Percentiles rank a stretch among this genome's conserved stretches.
Conservation (phyloP, 2,113 vertebrate genomes). For the Dissostichus mawsoni region DNA sequence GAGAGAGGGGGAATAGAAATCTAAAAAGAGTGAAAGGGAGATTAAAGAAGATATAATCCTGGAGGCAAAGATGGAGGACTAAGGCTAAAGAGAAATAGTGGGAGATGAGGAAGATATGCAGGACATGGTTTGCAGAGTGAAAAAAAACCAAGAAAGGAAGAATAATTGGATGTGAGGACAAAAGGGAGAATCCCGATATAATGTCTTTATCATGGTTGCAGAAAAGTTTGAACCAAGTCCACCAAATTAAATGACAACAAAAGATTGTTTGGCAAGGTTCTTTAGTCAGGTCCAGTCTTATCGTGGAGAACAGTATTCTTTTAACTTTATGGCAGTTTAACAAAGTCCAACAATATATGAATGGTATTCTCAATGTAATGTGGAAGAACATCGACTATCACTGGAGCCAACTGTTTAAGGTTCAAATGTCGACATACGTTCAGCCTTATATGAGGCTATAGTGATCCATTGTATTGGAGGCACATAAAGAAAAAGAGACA, state of each 20-base stretch:
- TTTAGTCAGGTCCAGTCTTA: no score
- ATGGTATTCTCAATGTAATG: no score
- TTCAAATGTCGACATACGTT: neutral
- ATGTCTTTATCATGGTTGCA: neutral
- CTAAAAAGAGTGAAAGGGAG: constrained; percentile 38
- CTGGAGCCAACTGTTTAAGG: neutral
- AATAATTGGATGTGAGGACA: neutral
- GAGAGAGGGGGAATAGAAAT: constrained; percentile 28
- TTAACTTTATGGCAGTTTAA: no score
- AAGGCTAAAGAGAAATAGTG: neutral
- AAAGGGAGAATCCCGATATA: neutral
- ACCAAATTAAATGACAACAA: neutral
- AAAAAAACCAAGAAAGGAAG: neutral
- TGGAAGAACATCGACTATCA: no score
- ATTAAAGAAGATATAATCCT: constrained; percentile 41
- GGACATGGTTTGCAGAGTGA: neutral
- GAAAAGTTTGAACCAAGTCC: neutral
- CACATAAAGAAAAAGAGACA: no score
- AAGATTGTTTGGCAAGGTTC: neutral
- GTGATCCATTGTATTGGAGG: neutral
- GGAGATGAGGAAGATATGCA: neutral
- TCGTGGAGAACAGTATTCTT: no score
- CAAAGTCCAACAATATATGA: no score
- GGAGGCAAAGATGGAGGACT: constrained; percentile 31
- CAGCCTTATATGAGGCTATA: neutral